Percentiles rank a stretch among this genome's conserved stretches.
phyloP scores from a whole-genome alignment of 2,113 vertebrate genomes.

The Verasper variegatus region DNA sequence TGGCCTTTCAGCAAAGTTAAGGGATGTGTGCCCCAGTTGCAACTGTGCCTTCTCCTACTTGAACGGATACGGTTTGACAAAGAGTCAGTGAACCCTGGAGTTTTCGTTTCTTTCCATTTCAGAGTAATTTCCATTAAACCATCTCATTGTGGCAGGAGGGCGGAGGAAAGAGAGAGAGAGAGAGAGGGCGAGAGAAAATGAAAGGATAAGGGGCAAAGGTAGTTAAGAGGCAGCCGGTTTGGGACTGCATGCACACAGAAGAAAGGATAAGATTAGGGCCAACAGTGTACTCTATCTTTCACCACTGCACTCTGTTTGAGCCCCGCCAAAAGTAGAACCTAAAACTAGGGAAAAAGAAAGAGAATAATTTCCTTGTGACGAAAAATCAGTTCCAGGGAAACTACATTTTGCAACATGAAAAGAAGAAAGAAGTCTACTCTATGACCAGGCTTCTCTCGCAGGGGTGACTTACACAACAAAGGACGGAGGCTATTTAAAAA shows the following conservation, averaged over 20 bases:
- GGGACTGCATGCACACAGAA: conserved; percentile 45
- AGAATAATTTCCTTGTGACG: conserved; percentile 53
- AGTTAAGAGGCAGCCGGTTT: conserved; percentile 58
- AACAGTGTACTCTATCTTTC: conserved; percentile 53
- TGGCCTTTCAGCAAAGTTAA: conserved; percentile 54
- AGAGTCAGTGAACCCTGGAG: conserved; percentile 47
- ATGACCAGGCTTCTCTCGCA: conserved; percentile 42
- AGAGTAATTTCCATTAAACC: conserved; percentile 67
- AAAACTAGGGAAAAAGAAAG: conserved; percentile 3
- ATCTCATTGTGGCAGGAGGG: conserved; percentile 49
- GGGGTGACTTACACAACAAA: conserved; percentile 38
- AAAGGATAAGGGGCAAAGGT: conserved; percentile 61
- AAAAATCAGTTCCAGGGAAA: conserved; percentile 55
- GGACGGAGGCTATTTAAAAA: conserved; percentile 51
- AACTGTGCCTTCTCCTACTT: conserved; percentile 31
- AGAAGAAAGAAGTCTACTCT: conserved; percentile 48
- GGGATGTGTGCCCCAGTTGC: conserved; percentile 50
- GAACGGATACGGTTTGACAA: conserved; percentile 58
- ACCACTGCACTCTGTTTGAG: conserved; percentile 51
- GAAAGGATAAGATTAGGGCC: conserved; percentile 49
- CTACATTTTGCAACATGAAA: conserved; percentile 39
- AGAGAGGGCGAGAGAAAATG: conserved; percentile 24
- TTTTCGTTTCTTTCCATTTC: conserved; percentile 60
- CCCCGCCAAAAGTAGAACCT: conserved; percentile 25
- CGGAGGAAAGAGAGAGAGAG: conserved; percentile 8